Evolutionary conservation across 2,113 vertebrate genomes (phyloP).

Genomic region (Tamias sibiricus): DNA sequence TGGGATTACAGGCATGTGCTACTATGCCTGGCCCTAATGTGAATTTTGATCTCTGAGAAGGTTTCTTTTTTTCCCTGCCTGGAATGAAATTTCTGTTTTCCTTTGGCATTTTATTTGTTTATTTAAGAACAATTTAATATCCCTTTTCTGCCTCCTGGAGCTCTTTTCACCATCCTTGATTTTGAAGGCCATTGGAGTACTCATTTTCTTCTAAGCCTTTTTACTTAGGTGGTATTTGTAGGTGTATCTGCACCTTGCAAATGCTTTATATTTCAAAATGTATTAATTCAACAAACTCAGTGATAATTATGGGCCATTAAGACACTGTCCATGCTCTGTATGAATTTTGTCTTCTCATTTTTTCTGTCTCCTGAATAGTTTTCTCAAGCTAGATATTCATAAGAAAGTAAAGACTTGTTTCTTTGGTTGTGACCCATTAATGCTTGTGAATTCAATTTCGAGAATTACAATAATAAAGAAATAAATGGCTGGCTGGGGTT

Average conservation of each 20-base stretch:
- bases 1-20: too few relatives aligned
- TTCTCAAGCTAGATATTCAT: slow-evolving; percentile 27
- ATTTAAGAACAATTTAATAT: slow-evolving; percentile 46
- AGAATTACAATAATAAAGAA: not conserved
- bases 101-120: slow-evolving; percentile 26
- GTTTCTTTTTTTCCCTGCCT: slow-evolving; percentile 55
- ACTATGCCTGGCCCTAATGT: not conserved
- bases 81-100: slow-evolving; percentile 4
- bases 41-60: not conserved
- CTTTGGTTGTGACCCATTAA: slow-evolving; percentile 23
- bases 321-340: not conserved
- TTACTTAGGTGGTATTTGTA: slow-evolving; percentile 32
- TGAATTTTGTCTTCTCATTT: slow-evolving; percentile 18
- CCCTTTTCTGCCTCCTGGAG: not conserved
- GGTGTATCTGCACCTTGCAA: slow-evolving; percentile 34
- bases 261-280: slow-evolving; percentile 23
- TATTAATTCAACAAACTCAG: slow-evolving; percentile 24
- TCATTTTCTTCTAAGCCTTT: not conserved
- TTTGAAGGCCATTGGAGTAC: slow-evolving; percentile 44
- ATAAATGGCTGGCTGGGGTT: too few relatives aligned
- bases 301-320: slow-evolving; percentile 13
- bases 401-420: slow-evolving; percentile 17
- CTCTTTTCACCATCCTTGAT: not conserved
- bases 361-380: slow-evolving; percentile 31
- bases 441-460: slow-evolving; percentile 48